Evolutionary conservation across 2,797 vertebrate species (phyloP), one percentile per base, ranked within the genome.

Genomic region (Oryzias sinensis): DNA sequence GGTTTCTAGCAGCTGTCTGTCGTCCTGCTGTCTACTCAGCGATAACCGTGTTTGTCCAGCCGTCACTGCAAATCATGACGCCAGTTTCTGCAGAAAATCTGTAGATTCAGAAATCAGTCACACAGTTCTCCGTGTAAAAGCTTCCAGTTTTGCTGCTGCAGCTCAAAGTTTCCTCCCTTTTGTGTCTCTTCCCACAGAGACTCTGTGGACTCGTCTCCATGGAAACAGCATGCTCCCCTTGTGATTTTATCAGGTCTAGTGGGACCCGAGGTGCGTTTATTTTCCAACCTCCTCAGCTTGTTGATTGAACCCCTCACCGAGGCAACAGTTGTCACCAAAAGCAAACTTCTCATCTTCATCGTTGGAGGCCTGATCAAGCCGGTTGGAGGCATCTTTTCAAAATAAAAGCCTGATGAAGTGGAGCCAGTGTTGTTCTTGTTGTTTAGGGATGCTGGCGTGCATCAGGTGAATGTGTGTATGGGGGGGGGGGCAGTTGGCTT

Each of bases 231-330:
- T 80, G 84, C 84, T 78, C 78, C 86, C 83, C 55, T 52, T 65
- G 81, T 77, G 84, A 86, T 87, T 76, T 81, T 86, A 89, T 89
- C 85, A 71, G 71, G 76, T 82, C 84, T 83, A 68, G 68, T 79
- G 86, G 82, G 85, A 87, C 73, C 50, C 72, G 77, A 56, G 83
- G 81, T 79, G 72, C 75, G 67, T 81, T 33, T 83, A 82, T 79
- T 88, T 87, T 85, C 81, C 85, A 76, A 67, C 53, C 14, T 68
- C 56, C 70, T 70, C 65, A 57, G 52, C 73, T 65, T 68, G 76
- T 73, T 79, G 59, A 82, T 78, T 70, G 81, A 81, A 85, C 77
- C 75, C 20, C 56, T 79, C 79, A 43, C 78, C 74, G 53, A 13
- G 75, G 77, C 40, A 67, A 83, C 81, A 46, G 67, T 75, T 76